Conservation (phyloP, 53 echinoderm and acorn worm genomes). For the Antedon mediterranea region DNA sequence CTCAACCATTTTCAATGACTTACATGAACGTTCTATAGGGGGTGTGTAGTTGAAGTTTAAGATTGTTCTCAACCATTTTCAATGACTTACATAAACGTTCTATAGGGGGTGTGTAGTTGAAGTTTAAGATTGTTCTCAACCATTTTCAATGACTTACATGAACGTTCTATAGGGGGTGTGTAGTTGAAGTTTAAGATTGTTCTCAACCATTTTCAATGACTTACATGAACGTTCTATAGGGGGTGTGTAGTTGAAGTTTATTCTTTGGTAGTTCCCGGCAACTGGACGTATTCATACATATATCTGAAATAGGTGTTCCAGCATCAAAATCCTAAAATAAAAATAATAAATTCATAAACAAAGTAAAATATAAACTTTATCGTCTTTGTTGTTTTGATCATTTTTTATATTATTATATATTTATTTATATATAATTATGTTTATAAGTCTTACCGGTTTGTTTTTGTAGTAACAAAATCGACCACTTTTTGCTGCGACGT, state of each 20-base stretch:
- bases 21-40: slow-evolving; percentile 57
- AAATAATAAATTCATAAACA: not conserved
- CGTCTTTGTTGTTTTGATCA: no score
- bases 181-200: slow-evolving; percentile 27
- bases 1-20: slow-evolving; percentile 16
- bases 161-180: slow-evolving; percentile 55
- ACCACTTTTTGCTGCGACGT: slow-evolving; percentile 48
- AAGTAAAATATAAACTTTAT: no score
- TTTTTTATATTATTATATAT: no score
- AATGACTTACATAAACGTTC: slow-evolving; percentile 59
- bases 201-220: slow-evolving; percentile 8
- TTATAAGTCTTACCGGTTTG: slow-evolving; percentile 52
- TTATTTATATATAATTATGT: no score
- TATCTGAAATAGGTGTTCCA: slow-evolving; percentile 59
- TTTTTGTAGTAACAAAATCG: slow-evolving; percentile 54
- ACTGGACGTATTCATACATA: slow-evolving; percentile 74
- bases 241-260: slow-evolving; percentile 50
- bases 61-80: not conserved
- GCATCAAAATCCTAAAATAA: slow-evolving; percentile 74
- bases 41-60: slow-evolving; percentile 45
- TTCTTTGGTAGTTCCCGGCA: not conserved
- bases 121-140: slow-evolving; percentile 1
- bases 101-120: slow-evolving; percentile 54
- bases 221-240: slow-evolving; percentile 55
- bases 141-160: slow-evolving; percentile 39